Conservation (phyloP, 2,113 vertebrate species). For the Trogon surrucura region DNA sequence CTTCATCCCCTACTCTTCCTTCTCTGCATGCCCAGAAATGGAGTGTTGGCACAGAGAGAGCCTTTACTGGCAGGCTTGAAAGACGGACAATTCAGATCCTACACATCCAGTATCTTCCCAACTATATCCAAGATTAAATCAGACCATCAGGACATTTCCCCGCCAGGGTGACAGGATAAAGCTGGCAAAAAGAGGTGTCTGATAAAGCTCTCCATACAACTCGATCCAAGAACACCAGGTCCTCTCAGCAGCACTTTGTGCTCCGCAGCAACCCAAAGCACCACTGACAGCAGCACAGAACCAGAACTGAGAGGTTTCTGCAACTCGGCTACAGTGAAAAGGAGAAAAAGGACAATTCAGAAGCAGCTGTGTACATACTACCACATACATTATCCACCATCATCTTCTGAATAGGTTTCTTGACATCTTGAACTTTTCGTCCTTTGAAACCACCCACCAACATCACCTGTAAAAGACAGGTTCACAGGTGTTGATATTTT, state of each 20-base stretch:
- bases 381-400: constrained; percentile 87
- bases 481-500: neutral
- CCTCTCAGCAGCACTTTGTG: neutral
- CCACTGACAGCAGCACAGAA: neutral
- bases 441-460: constrained; percentile 92
- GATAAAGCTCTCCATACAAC: neutral
- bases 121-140: neutral
- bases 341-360: neutral
- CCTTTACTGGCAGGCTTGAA: neutral
- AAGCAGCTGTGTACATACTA: neutral
- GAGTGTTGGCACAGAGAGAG: neutral
- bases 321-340: neutral
- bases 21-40: neutral
- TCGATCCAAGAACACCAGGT: neutral
- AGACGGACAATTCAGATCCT: neutral
- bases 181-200: neutral
- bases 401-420: constrained; percentile 92
- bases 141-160: neutral
- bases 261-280: neutral
- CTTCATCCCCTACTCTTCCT: neutral
- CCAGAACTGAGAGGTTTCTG: neutral
- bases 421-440: constrained; percentile 93
- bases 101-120: neutral
- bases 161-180: neutral
- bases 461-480: constrained; percentile 83